Conservation (phyloP, 2,888 invertebrate genomes). For the Apamea crenata region DNA sequence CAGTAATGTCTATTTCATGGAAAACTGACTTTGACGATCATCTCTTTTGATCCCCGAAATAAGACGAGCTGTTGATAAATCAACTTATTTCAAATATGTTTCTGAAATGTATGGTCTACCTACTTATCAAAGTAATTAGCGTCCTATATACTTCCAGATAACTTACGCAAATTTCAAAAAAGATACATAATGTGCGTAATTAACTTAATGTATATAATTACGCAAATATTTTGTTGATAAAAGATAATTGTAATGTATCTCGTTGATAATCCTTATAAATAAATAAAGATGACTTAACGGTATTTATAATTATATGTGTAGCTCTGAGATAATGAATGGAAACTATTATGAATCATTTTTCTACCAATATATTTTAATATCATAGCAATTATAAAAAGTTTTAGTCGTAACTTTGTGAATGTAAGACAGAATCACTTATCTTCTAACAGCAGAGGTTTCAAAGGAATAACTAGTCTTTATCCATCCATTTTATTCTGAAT, state of each 20-base stretch:
- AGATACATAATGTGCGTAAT: not conserved
- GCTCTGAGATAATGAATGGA: not conserved
- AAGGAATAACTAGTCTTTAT: constrained; percentile 49
- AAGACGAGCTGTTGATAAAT: not conserved
- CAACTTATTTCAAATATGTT: not conserved
- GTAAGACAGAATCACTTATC: constrained; percentile 42
- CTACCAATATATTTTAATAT: constrained; percentile 3
- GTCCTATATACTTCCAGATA: not conserved
- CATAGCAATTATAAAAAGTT: constrained; percentile 20
- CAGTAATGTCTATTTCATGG: not conserved
- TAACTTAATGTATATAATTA: not conserved
- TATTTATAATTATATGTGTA: not conserved
- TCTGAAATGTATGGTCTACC: not conserved
- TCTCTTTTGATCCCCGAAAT: not conserved
- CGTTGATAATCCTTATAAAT: no score
- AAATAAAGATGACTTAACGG: no score
- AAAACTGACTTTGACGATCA: not conserved
- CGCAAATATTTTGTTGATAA: no score
- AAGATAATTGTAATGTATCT: no score
- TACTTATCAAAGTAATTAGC: not conserved
- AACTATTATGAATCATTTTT: not conserved
- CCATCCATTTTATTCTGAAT: constrained; percentile 48
- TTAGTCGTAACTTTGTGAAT: constrained; percentile 10
- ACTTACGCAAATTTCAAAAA: not conserved
- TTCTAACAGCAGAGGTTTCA: constrained; percentile 36